phyloP scores from a whole-genome alignment of 2,888 invertebrate species.

The Sycophila texana region DNA sequence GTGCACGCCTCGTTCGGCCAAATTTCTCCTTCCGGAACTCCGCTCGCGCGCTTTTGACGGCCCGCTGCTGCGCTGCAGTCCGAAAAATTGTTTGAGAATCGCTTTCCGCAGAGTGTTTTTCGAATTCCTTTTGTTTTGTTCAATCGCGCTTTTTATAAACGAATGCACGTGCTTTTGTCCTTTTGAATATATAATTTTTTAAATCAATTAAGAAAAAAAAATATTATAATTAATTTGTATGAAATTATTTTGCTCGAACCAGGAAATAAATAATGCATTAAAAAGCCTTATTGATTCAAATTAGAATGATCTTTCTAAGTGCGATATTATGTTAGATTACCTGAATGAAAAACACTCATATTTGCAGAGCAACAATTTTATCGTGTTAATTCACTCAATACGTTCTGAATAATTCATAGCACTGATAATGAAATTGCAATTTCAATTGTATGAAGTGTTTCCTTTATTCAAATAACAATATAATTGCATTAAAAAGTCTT shows the following conservation, averaged over 20 bases:
- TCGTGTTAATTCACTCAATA: not conserved
- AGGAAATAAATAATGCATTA: no score
- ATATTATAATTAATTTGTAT: no score
- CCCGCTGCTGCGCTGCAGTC: constrained; percentile 34
- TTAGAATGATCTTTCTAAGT: no score
- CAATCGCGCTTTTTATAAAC: not conserved
- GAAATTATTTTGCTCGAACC: no score
- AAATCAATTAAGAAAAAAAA: no score
- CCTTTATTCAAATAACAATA: constrained; percentile 20
- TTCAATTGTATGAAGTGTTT: not conserved
- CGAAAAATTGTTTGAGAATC: constrained; percentile 8
- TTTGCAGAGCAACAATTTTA: not conserved
- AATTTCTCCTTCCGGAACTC: constrained; percentile 54
- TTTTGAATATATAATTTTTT: no score
- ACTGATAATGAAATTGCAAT: not conserved
- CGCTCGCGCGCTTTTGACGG: constrained; percentile 20
- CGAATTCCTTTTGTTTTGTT: not conserved
- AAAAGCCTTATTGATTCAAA: no score
- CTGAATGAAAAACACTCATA: not conserved
- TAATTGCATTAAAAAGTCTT: constrained; percentile 10
- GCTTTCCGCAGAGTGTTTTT: not conserved
- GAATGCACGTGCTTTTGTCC: no score
- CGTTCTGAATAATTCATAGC: constrained; percentile 13
- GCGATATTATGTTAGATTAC: no score
- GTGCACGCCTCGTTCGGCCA: constrained; percentile 60